These are phyloP conservation scores for Drosophila monieri DNA, from an alignment of 2,888 invertebrate species.

Conservation along the genomic window DNA sequence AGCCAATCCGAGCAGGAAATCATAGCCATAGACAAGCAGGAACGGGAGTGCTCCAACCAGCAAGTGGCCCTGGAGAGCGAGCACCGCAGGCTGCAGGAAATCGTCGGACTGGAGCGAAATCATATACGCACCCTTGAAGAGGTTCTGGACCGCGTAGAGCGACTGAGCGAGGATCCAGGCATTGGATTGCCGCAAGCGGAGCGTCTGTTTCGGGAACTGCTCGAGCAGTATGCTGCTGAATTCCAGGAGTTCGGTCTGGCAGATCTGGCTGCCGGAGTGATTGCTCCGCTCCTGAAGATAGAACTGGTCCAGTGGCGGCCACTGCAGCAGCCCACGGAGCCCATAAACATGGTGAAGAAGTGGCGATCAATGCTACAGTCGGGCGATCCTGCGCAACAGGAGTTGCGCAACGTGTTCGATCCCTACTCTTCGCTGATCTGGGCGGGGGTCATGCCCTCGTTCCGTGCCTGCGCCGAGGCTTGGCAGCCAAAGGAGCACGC, in stretches of 20 bases:
- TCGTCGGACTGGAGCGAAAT: conserved; percentile 89
- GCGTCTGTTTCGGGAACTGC: conserved; percentile 82
- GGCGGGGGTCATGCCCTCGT: conserved; percentile 94
- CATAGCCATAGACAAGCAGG: conserved; percentile 91
- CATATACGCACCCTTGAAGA: conserved; percentile 89
- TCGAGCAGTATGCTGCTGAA: conserved; percentile 88
- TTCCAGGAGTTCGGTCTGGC: conserved; percentile 94
- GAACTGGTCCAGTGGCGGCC: conserved; percentile 92
- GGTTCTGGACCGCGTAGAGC: conserved; percentile 88
- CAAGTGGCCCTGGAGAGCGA: conserved; percentile 92
- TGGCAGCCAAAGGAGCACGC: conserved; percentile 94
- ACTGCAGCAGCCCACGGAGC: conserved; percentile 87
- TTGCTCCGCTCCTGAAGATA: conserved; percentile 92
- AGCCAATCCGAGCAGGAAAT: conserved; percentile 98
- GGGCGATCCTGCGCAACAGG: conserved; percentile 38
- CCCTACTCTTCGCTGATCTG: conserved; percentile 93
- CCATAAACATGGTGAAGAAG: conserved; percentile 87
- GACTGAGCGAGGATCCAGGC: conserved; percentile 82
- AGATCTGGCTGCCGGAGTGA: conserved; percentile 92
- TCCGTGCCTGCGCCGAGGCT: conserved; percentile 87
- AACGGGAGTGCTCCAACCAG: conserved; percentile 91
- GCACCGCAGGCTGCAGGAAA: conserved; percentile 87
- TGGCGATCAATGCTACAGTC: conserved; percentile 88
- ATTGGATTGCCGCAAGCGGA: conserved; percentile 84
- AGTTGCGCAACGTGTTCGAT: conserved; percentile 84